Evolutionary conservation across 2,888 invertebrate species (phyloP).

Genomic region (Meghimatium bilineatum): DNA sequence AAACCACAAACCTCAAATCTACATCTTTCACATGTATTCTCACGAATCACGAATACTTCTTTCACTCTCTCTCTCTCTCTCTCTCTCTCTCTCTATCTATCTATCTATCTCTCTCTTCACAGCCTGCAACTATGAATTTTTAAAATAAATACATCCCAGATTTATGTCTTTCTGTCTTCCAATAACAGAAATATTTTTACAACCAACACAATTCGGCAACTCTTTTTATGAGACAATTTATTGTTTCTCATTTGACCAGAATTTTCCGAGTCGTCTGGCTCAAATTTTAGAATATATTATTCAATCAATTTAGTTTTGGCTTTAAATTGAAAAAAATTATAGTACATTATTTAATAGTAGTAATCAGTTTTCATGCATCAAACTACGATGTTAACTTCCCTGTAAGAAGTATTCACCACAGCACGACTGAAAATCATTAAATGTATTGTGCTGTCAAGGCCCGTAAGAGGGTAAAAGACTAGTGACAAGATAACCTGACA

Average conservation of each 20-base stretch:
- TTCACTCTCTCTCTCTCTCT: neutral
- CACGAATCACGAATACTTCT: neutral
- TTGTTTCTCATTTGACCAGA: neutral
- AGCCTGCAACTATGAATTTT: neutral
- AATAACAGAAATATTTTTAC: neutral
- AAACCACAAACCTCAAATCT: no score
- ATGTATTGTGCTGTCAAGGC: no score
- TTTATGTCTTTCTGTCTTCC: neutral
- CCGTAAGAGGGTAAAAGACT: no score
- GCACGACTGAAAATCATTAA: no score
- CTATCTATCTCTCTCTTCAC: constrained; percentile 25
- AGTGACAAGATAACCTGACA: no score
- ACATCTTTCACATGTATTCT: neutral
- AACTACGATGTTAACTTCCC: no score
- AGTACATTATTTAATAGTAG: no score
- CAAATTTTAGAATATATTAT: neutral
- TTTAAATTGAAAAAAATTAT: neutral
- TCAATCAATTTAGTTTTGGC: neutral
- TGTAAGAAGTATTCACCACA: no score
- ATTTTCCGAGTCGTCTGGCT: neutral
- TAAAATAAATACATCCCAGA: neutral
- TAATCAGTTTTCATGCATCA: no score
- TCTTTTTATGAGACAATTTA: no score
- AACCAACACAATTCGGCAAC: neutral
- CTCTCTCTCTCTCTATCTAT: constrained; percentile 9